Evolutionary conservation across 30 jellyfish, hydroid and myxozoan species (phyloP).

Genomic region (Sanderia malayensis): DNA sequence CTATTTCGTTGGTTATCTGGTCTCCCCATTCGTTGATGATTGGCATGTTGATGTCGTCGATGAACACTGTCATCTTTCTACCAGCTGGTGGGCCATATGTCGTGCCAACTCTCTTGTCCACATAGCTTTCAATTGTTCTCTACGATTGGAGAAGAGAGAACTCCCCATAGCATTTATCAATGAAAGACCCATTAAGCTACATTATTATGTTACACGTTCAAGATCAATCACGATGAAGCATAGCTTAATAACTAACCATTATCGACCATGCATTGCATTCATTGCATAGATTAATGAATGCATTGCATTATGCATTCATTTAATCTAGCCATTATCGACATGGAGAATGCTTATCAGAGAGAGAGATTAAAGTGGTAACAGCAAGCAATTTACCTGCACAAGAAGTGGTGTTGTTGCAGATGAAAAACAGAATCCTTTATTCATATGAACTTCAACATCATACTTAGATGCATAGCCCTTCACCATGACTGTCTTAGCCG

Average conservation of each 20-base stretch:
- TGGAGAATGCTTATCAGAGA: too few relatives aligned
- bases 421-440: constrained; percentile 88
- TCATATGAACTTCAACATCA: constrained; percentile 84
- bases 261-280: too few relatives aligned
- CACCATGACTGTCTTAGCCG: constrained; percentile 94
- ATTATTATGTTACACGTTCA: too few relatives aligned
- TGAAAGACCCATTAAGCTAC: too few relatives aligned
- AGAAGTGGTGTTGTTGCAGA: constrained; percentile 89
- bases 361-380: too few relatives aligned
- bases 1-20: constrained; percentile 89
- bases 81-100: constrained; percentile 99
- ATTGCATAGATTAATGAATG: too few relatives aligned
- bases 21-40: constrained; percentile 96
- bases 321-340: too few relatives aligned
- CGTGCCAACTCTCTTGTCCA: constrained; percentile 92
- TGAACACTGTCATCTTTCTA: constrained; percentile 83
- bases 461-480: constrained; percentile 81
- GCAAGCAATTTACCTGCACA: constrained; percentile 59
- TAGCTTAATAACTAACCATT: too few relatives aligned
- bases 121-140: constrained; percentile 96
- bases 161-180: too few relatives aligned
- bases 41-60: constrained; percentile 96
- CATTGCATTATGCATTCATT: too few relatives aligned
- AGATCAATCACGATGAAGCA: too few relatives aligned
- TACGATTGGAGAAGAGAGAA: too few relatives aligned